Base-by-base conservation (phyloP, 2,797 vertebrate species). In the Amblyopsis hoosieri region DNA sequence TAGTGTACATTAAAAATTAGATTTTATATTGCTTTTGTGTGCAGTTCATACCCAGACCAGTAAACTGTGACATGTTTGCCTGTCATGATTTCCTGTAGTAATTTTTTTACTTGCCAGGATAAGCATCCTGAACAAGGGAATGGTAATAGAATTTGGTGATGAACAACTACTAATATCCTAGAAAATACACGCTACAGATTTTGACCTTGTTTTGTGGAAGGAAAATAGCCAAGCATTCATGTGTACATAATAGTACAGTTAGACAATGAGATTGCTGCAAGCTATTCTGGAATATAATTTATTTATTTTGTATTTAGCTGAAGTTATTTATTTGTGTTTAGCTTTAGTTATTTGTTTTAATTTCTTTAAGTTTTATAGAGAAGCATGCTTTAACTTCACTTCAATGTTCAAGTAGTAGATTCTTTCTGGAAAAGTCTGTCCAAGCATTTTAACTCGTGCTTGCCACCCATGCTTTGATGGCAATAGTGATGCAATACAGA, bases 391-490 rank as follows among this genome's bases (percentile, higher is more conserved):
- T 12, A 72, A 54, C 54, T 71, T 76, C 42, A 37, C 3, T 63
- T 64, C 9, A 54, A 58, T 57, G 14, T 67, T 58, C 29, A 61
- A 77, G 64, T 66, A 46, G 46, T 49, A 50, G 64, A 65, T 69
- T 76, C 76, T 62, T 66, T 45, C 23, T 13, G 71, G 62, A 81
- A 69, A 68, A 78, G 80, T 63, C 64, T 47, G 60, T 42, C 37
- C 37, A 42, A 84, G 33, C 72, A 14, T 69, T 89, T 89, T 86
- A 84, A 86, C 78, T 72, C 47, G 71, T 73, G 80, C 80, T 76
- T 80, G 82, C 78, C 84, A 64, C 79, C 83, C 87, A 84, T 84
- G 60, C 80, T 87, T 82, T 75, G 87, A 91, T 90, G 87, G 89
- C 85, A 82, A 73, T 63, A 77, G 83, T 74, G 86, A 88, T 90